Base-by-base conservation (phyloP, 2,888 invertebrate genomes). In the Cantharis rustica region DNA sequence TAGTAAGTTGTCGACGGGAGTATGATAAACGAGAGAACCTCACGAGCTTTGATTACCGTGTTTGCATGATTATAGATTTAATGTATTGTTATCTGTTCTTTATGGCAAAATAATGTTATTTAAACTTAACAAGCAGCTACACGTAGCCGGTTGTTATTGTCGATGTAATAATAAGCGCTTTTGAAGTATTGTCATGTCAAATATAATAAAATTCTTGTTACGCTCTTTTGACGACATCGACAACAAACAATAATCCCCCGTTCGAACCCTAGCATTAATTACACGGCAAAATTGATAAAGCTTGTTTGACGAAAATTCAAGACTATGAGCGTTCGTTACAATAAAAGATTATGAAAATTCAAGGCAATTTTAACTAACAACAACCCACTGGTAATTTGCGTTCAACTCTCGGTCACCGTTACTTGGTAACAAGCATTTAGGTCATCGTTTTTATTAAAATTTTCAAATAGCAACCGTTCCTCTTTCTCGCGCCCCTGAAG, bases 11-110 rank as follows among this genome's bases (percentile, higher is more conserved):
- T 47, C 64, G 70, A 75, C 74, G 71, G 70, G 64, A 61, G 10
- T 31, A 64, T 75, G 70, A 71, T 71, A 70, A 70, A 75, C 61
- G 71, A 31, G 47, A 26, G 26, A 75, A 26, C 27, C 71, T 71
- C 75, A 75, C 71, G 75, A 75, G 69, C 71, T 63, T 68, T 71
- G 68, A 68, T 75, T 75, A 68, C 68, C 62, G 71, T 20, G 64
- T 66, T 75, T 69, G 68, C 75, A 72, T 70, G 74, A 74, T 74
- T 66, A 66, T 63, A 68, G 26, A 17, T 61, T 69, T 61, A 61
- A 68, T 26, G 61, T 73, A 68, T 73, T 73, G 68, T 68, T 69
- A 73, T 20, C 68, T 62, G 68, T 73, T 68, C 70, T 70, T 71
- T 64, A 31, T 26, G 71, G 16, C 70, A 61, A 75, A 47, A 64